Conservation (phyloP, 1,140 invertebrate genomes). For the Helicoverpa armigera region DNA sequence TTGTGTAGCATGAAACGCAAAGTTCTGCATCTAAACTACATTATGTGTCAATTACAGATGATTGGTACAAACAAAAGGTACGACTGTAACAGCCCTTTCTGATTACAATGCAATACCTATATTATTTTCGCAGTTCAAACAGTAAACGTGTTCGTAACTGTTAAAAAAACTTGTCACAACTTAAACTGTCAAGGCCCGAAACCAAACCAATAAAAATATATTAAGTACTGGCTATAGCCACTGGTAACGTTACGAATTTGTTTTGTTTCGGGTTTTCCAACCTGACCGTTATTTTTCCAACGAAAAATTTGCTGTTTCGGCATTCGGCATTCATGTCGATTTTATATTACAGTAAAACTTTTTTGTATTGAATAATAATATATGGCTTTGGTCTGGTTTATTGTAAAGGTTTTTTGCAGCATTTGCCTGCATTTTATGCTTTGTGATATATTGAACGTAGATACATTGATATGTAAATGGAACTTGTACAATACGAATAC, state of each 20-base stretch:
- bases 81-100: too few species aligned
- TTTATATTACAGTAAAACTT: conserved; percentile 33
- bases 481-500: too few species aligned
- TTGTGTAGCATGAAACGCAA: too few species aligned
- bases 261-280: conserved; percentile 36
- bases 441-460: conserved; percentile 4
- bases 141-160: too few species aligned
- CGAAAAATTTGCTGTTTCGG: conserved; percentile 34
- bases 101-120: too few species aligned
- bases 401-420: conserved; percentile 3
- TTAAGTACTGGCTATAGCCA: not conserved
- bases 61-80: too few species aligned
- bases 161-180: too few species aligned
- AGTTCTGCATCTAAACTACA: too few species aligned
- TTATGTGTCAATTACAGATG: too few species aligned
- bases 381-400: conserved; percentile 22
- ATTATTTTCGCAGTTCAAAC: too few species aligned
- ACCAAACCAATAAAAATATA: not conserved
- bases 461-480: too few species aligned
- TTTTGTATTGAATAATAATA: conserved; percentile 39
- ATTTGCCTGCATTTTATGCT: not conserved
- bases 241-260: conserved; percentile 12
- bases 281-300: conserved; percentile 36
- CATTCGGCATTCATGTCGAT: conserved; percentile 36
- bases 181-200: not conserved